Base-by-base conservation (phyloP, 1,140 invertebrate genomes). In the Aphaenogaster floridana region DNA sequence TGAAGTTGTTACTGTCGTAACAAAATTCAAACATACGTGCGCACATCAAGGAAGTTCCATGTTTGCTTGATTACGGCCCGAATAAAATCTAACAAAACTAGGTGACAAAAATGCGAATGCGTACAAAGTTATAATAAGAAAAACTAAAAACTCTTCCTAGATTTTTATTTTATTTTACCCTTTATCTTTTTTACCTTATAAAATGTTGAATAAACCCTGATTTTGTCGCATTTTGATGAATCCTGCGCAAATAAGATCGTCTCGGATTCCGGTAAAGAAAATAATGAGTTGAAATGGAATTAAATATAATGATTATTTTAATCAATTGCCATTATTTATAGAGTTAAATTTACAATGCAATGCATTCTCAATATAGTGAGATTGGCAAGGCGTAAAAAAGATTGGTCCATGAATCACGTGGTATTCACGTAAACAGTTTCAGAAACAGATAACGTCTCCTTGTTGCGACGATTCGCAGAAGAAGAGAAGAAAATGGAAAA, bases 1-100 rank as follows among this genome's bases (percentile, higher is more conserved):
- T 88, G 81, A 86, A 68, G 39, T 61, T 83, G 54, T 74, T 48
- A 61, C 48, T 34, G 48, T 68, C 13, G 39, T 68, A 80, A 80
- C 42, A 54, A 72, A 74, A 17, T 59, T 59, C 28, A 39, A 83
- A 54, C 7, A 17, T 39, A 48, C 28, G 36, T 21, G 48, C 15
- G 28, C 59, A 48, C 11, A 34, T 17, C 17, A 36, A 34, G 42
- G 17, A 50, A 66, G 21, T 78, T 48, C 11, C 4, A 45, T 17
- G 13, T 54, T 57, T 76, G 50, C 11, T 48, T 34, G 28, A 36
- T 79, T 5, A 39, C 3, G 39, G 8, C 28, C n/a, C 0, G 52
- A 15, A 15, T 72, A 52, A 48, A 72, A 4, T 34, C 15, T 71
- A 9, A 54, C 34, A 54, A 39, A 39, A 36, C 0, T 13, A 9